A percentile compares a stretch with the other conserved stretches of the same genome.
Conservation (phyloP, 1,140 invertebrate genomes). For the Alviniconcha marisindica region DNA sequence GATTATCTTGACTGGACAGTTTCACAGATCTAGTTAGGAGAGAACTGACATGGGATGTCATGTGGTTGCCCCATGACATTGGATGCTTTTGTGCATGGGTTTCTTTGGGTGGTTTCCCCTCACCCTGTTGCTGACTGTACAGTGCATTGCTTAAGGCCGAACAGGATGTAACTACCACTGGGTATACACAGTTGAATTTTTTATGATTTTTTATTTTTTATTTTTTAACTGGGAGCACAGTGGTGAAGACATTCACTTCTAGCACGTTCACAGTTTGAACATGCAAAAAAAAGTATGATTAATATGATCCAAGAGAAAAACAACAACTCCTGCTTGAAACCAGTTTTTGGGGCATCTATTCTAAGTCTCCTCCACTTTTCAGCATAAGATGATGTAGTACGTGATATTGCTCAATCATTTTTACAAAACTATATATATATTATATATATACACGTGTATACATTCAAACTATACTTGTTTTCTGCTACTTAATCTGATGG, state of each 20-base stretch:
- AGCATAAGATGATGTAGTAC: conserved; percentile 31
- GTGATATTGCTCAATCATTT: conserved; percentile 35
- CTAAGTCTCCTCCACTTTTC: conserved; percentile 23
- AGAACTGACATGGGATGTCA: too few relatives aligned
- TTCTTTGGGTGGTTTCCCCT: too few relatives aligned
- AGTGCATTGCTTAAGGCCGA: not conserved
- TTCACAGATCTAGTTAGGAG: too few relatives aligned
- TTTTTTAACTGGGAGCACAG: too few relatives aligned
- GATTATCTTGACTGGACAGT: too few relatives aligned
- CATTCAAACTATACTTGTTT: conserved; percentile 33
- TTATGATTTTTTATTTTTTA: not conserved
- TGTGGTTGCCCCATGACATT: too few relatives aligned
- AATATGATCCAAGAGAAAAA: not conserved
- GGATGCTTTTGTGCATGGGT: too few relatives aligned
- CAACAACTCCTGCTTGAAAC: conserved; percentile 5
- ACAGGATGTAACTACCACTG: not conserved
- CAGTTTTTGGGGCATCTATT: too few relatives aligned
- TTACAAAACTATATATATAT: not conserved
- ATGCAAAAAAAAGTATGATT: too few relatives aligned
- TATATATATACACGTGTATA: conserved; percentile 31
- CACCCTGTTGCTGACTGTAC: too few relatives aligned
- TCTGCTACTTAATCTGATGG: conserved; percentile 34
- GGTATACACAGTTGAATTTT: not conserved
- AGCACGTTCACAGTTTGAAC: too few relatives aligned
- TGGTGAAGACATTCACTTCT: too few relatives aligned